A percentile compares a stretch with the other conserved stretches of the same genome.
phyloP scores from a whole-genome alignment of 2,797 vertebrate species.

The Antrozous pallidus region DNA sequence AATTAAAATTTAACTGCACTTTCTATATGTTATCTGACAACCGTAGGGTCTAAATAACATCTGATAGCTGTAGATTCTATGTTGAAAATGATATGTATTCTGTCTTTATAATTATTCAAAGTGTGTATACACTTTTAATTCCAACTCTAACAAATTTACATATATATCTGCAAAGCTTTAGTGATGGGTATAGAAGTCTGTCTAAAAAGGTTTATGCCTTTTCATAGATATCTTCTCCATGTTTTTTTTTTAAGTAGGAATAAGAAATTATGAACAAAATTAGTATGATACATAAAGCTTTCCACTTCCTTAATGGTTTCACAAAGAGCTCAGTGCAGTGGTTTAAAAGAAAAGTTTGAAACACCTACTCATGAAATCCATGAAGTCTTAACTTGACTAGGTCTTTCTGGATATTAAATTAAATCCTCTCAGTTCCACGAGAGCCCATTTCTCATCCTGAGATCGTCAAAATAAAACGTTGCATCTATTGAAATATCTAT shows the following conservation, averaged over 20 bases:
- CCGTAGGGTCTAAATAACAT: background rate
- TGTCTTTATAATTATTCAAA: too few relatives aligned
- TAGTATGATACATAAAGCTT: background rate
- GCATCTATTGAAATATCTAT: slow-evolving; percentile 35
- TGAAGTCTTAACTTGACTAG: slow-evolving; percentile 10
- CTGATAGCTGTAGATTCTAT: too few relatives aligned
- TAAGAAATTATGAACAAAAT: slow-evolving; percentile 22
- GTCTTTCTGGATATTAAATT: slow-evolving; percentile 54
- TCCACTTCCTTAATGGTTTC: background rate
- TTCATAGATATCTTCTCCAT: background rate
- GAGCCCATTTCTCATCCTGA: slow-evolving; percentile 35
- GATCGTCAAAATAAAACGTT: slow-evolving; percentile 51
- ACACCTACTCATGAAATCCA: slow-evolving; percentile 38
- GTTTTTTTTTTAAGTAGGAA: background rate
- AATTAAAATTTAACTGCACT: background rate
- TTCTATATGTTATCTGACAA: background rate
- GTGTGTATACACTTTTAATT: too few relatives aligned
- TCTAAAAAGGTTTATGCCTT: background rate
- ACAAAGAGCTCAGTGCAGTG: background rate
- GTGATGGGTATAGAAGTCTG: background rate
- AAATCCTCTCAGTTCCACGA: slow-evolving; percentile 28
- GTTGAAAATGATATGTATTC: too few relatives aligned
- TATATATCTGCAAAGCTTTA: too few relatives aligned
- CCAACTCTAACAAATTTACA: too few relatives aligned
- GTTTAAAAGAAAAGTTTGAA: slow-evolving; percentile 38